A percentile compares a stretch with the other conserved stretches of the same genome.
phyloP scores from a whole-genome alignment of 2,113 vertebrate species.

The Stigmatopora argus region DNA sequence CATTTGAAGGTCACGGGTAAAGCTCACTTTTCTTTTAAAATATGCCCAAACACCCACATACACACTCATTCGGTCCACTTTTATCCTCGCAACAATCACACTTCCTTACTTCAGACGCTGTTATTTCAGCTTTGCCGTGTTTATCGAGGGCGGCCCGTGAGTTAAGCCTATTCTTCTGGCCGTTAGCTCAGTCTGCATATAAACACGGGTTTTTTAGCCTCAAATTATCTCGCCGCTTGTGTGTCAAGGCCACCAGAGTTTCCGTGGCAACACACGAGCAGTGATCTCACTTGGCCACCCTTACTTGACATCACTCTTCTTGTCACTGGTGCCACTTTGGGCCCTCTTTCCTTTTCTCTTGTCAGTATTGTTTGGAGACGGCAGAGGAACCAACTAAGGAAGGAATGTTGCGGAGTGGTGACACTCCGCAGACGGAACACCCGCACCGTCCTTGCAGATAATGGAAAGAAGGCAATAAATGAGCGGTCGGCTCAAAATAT shows the following conservation, averaged over 20 bases:
- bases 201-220: conserved; percentile 23
- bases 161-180: conserved; percentile 34
- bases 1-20: conserved; percentile 45
- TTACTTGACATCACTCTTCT: conserved; percentile 38
- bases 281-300: conserved; percentile 49
- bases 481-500: conserved; percentile 1
- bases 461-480: conserved; percentile 14
- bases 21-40: conserved; percentile 27
- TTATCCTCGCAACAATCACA: conserved; percentile 53
- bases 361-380: conserved; percentile 19
- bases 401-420: conserved; percentile 47
- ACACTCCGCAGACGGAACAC: conserved; percentile 45
- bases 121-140: conserved; percentile 64
- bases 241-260: conserved; percentile 30
- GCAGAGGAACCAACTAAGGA: conserved; percentile 38
- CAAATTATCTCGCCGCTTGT: conserved; percentile 11
- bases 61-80: conserved; percentile 13
- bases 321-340: conserved; percentile 25
- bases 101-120: conserved; percentile 63
- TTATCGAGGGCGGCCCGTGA: conserved; percentile 28
- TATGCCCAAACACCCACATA: conserved; percentile 7
- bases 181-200: conserved; percentile 22
- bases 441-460: conserved; percentile 31
- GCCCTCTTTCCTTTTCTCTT: conserved; percentile 16
- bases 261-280: conserved; percentile 46